phyloP scores from a whole-genome alignment of 37 sponge, comb jelly and placozoan genomes.

The Hormiphora californensis region DNA sequence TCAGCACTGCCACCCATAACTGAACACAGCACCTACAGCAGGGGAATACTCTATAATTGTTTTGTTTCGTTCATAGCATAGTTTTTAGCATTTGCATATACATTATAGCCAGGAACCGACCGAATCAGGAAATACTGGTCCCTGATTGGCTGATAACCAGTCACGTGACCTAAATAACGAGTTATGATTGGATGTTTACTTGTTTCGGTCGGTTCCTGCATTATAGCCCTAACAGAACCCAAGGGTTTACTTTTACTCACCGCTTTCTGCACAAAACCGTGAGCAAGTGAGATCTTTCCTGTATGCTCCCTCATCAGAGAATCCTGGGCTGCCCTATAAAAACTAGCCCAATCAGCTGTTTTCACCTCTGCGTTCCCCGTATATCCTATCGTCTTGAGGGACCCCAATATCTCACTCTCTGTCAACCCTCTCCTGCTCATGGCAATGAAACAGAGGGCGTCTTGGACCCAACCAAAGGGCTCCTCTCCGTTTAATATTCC shows the following conservation, averaged over 20 bases:
- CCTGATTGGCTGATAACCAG: too few relatives aligned
- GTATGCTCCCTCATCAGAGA: slow-evolving; percentile 47
- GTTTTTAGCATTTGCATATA: too few relatives aligned
- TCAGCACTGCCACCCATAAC: slow-evolving; percentile 43
- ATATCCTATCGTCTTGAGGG: slow-evolving; percentile 17
- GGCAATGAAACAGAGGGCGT: slow-evolving; percentile 50
- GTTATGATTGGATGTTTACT: too few relatives aligned
- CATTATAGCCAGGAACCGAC: too few relatives aligned
- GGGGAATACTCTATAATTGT: too few relatives aligned
- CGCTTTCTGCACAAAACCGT: slow-evolving; percentile 54
- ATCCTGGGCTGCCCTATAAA: slow-evolving; percentile 31
- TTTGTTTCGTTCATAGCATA: too few relatives aligned
- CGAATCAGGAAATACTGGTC: too few relatives aligned
- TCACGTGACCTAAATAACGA: too few relatives aligned
- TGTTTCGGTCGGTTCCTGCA: too few relatives aligned
- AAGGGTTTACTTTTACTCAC: too few relatives aligned
- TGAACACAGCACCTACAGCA: slow-evolving; percentile 25
- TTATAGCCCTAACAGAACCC: too few relatives aligned
- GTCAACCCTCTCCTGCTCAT: slow-evolving; percentile 45
- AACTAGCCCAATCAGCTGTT: slow-evolving; percentile 39
- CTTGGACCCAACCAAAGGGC: slow-evolving; percentile 37
- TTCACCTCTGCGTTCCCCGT: slow-evolving; percentile 5
- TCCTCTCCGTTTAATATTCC: too few relatives aligned
- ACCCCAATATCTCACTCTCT: slow-evolving; percentile 13
- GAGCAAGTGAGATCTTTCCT: slow-evolving; percentile 27